These are phyloP conservation scores for Petrocephalus sullivani DNA, from an alignment of 2,797 vertebrate species.

Conservation along the genomic window DNA sequence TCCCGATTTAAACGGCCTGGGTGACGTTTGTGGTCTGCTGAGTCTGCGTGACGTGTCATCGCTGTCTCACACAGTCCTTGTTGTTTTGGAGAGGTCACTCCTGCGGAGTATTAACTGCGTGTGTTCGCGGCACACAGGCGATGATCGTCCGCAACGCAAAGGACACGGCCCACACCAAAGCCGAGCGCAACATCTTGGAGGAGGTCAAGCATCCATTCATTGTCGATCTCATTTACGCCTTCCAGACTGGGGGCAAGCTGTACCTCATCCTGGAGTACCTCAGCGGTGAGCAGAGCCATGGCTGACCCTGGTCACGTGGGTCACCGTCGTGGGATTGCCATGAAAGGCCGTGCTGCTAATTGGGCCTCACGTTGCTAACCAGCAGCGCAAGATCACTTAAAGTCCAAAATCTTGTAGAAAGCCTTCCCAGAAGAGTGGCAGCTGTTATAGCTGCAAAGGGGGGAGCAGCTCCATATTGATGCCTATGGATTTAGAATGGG, in stretches of 20 bases:
- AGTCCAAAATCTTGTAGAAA: neutral
- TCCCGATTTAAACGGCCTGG: neutral
- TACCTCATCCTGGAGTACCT: conserved; percentile 99
- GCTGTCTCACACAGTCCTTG: neutral
- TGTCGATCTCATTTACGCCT: conserved; percentile 98
- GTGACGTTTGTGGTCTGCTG: neutral
- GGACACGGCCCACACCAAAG: conserved; percentile 98
- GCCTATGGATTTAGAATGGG: neutral
- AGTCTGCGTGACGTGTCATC: neutral
- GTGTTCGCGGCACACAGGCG: conserved; percentile 62
- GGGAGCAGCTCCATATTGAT: neutral
- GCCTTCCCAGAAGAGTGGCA: neutral
- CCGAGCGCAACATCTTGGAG: conserved; percentile 96
- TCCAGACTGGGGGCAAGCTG: conserved; percentile 98
- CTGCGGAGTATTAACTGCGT: neutral
- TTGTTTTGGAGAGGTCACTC: neutral
- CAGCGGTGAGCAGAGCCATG: conserved; percentile 76
- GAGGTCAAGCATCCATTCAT: conserved; percentile 99
- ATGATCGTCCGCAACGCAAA: conserved; percentile 99
- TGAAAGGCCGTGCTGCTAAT: neutral
- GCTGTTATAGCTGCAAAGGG: too few species aligned
- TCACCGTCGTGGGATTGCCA: neutral
- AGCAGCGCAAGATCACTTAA: neutral
- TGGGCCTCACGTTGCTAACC: neutral
- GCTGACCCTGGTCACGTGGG: neutral